Base-by-base conservation (phyloP, 1,140 invertebrate species). In the Pseudomyrmex dendroicus region DNA sequence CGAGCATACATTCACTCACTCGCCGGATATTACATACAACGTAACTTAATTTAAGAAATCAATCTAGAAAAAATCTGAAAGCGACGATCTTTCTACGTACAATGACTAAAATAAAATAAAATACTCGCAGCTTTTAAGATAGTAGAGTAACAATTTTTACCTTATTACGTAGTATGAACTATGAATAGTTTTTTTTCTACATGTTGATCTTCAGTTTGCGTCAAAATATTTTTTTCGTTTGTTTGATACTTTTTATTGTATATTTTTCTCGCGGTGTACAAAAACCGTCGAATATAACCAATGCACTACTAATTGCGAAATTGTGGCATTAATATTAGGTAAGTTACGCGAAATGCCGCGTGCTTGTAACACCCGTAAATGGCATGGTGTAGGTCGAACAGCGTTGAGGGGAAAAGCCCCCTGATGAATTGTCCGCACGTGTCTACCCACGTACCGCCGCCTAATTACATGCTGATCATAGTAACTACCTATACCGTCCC, bases 401-500 rank as follows among this genome's bases (percentile, higher is more conserved):
- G 62, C 86, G 86, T 84, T 86, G 77, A 86, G 87, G 84, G 91
- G 89, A 86, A 88, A 80, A 88, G 76, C 78, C 91, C 91, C 93
- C 93, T 94, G 94, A 94, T 94, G 92, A 94, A 94, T 94, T 90
- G 93, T 91, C 91, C 84, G 92, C 94, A 94, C 94, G 94, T 94
- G 94, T 82, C 93, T 91, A 87, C 84, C 90, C 90, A 90, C 91
- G 91, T 91, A 92, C 90, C 90, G 91, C 89, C 86, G 90, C 92
- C 93, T 94, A 94, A 94, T 94, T 94, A 94, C 93, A 93, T 91
- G 92, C 92, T 92, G 91, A 94, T 94, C 93, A 87, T 83, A 92
- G 91, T 92, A 91, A 91, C 92, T 93, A 91, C 91, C 92, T 93
- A 88, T 90, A 91, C 91, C 90, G 89, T 90, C 86, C 74, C 83